phyloP scores from a whole-genome alignment of 2,888 invertebrate species.

The Caenorhabditis afra region DNA sequence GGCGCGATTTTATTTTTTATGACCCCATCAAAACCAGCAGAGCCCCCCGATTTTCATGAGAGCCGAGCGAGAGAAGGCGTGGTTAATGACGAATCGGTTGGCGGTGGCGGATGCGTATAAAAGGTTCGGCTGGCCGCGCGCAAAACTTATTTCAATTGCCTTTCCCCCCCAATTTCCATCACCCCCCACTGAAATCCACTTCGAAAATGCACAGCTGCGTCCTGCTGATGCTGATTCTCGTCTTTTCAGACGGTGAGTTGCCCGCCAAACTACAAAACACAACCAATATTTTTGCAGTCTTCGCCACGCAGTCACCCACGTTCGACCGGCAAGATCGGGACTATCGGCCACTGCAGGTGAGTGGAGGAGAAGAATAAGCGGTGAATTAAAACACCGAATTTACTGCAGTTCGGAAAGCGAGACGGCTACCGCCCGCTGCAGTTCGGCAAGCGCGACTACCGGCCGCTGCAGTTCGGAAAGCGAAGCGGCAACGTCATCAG shows the following conservation, averaged over 20 bases:
- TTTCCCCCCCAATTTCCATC: background rate
- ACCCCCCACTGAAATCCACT: background rate
- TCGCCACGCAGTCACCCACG: conserved; percentile 64
- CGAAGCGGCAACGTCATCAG: conserved; percentile 33
- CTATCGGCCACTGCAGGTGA: conserved; percentile 72
- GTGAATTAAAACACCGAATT: no score
- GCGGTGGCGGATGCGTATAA: no score
- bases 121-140: conserved; percentile 24
- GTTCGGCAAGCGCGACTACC: conserved; percentile 73
- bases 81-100: conserved; percentile 48
- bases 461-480: conserved; percentile 74
- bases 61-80: conserved; percentile 28
- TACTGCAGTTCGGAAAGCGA: conserved; percentile 54
- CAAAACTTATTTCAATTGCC: conserved; percentile 50
- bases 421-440: conserved; percentile 72
- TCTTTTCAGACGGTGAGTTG: conserved; percentile 51
- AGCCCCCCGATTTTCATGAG: conserved; percentile 12
- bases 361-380: no score
- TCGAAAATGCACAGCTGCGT: conserved; percentile 57
- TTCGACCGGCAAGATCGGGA: conserved; percentile 73
- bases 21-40: conserved; percentile 30
- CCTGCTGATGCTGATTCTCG: conserved; percentile 47
- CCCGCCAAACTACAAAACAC: background rate
- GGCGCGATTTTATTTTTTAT: conserved; percentile 33
- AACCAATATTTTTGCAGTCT: conserved; percentile 26